Conservation (phyloP, 2,888 invertebrate species). For the Phengaris alcon region DNA sequence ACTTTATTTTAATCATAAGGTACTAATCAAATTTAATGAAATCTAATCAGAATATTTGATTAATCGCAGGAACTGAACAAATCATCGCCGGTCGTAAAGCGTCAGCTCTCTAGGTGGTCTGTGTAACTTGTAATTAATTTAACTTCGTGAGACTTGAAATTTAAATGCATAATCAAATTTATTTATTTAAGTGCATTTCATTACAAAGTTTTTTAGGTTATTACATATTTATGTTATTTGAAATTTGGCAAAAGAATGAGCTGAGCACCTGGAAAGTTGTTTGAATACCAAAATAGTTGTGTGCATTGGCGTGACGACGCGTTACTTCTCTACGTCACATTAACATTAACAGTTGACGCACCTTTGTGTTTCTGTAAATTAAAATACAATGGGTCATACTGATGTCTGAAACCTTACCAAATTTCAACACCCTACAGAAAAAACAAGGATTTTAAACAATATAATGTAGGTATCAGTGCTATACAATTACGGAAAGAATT, state of each 20-base stretch:
- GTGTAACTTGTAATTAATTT: not conserved
- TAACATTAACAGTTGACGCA: not conserved
- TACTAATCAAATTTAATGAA: not conserved
- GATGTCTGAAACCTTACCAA: not conserved
- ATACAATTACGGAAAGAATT: constrained; percentile 1
- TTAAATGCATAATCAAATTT: not conserved
- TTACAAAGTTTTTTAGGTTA: not conserved
- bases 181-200: not conserved
- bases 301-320: not conserved
- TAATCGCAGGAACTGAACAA: not conserved
- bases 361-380: not conserved
- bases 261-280: too few relatives aligned
- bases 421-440: not conserved
- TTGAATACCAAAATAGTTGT: too few relatives aligned
- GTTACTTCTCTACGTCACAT: not conserved
- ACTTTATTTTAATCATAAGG: not conserved
- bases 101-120: constrained; percentile 6
- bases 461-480: not conserved
- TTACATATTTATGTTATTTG: too few relatives aligned
- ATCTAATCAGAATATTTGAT: not conserved
- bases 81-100: not conserved
- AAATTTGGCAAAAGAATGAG: too few relatives aligned
- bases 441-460: not conserved
- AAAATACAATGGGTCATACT: not conserved
- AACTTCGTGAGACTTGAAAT: not conserved